phyloP scores from a whole-genome alignment of 2,888 invertebrate species.

The Eupithecia centaureata region DNA sequence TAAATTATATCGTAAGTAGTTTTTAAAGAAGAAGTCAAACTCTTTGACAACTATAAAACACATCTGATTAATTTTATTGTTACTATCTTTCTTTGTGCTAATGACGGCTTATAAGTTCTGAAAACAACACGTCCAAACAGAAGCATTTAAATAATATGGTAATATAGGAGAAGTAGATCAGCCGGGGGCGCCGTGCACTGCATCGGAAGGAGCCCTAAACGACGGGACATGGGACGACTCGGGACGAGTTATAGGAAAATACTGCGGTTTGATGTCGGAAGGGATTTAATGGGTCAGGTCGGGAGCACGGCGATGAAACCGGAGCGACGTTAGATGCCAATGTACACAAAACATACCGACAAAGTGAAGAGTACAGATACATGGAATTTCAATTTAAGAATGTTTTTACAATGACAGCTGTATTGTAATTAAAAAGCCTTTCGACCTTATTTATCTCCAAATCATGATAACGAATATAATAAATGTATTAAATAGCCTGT shows the following conservation, averaged over 20 bases:
- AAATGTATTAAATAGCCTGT: no score
- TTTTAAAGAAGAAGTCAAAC: not conserved
- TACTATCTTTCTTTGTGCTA: not conserved
- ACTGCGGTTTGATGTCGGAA: constrained; percentile 26
- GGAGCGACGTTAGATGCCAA: not conserved
- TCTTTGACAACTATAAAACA: not conserved
- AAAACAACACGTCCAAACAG: constrained; percentile 28
- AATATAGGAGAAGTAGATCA: constrained; percentile 37
- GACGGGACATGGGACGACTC: constrained; percentile 12
- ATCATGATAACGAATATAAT: not conserved
- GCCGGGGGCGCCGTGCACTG: constrained; percentile 23
- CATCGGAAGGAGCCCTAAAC: constrained; percentile 25
- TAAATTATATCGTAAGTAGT: not conserved
- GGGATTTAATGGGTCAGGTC: constrained; percentile 28
- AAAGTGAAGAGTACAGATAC: not conserved
- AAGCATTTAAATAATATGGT: constrained; percentile 34
- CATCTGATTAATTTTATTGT: not conserved
- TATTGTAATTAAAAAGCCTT: not conserved
- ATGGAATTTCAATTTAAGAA: not conserved
- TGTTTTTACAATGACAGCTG: not conserved
- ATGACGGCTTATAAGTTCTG: constrained; percentile 12
- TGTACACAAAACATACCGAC: not conserved
- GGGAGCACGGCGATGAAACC: constrained; percentile 14
- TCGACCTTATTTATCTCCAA: not conserved
- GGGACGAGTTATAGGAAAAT: constrained; percentile 32